Evolutionary conservation across 1,140 invertebrate genomes (phyloP), one percentile per base, ranked within the genome.

Genomic region (Heliconius hermathena): DNA sequence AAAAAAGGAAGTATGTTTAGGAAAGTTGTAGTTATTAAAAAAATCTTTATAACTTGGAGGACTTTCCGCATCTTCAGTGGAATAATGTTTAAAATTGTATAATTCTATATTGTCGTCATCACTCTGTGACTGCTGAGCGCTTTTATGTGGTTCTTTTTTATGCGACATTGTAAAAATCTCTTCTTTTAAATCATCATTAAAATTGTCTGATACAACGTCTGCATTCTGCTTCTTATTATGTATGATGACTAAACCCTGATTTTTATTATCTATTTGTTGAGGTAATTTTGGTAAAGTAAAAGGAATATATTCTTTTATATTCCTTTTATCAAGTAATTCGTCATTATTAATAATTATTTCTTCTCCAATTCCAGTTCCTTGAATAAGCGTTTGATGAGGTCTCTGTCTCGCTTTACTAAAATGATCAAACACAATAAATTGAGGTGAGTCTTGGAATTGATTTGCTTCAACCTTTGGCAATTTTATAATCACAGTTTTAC

Each of bases 401-500:
- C 82, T 82, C 90, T 93, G 81, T 84, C 88, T 87, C 77, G 86
- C 76, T 91, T 90, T 91, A 90, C 91, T 94, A 93, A 93, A 93
- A 92, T 91, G 87, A 93, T 93, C 87, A 92, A 90, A 92, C 72
- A 87, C 74, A 84, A 87, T 85, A 93, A 84, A 84, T 86, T 82
- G 83, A 81, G 92, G 88, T 77, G 84, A 81, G 77, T 88, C 83
- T 57, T 79, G 79, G 77, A 91, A 84, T 79, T 88, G 80, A 87
- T 86, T 87, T 33, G 84, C 90, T 87, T 91, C 87, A 74, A 87
- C 83, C 54, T 83, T 83, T 33, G 93, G 91, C 77, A 93, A 76
- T 87, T 93, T 91, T 83, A 94, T 91, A 76, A 90, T 87, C 83
- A 94, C 91, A 74, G 89, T 89, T 91, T 92, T 94, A 93, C 93